These are phyloP conservation scores for Macheiramphus alcinus DNA, from an alignment of 2,113 vertebrate species.

Conservation along the genomic window DNA sequence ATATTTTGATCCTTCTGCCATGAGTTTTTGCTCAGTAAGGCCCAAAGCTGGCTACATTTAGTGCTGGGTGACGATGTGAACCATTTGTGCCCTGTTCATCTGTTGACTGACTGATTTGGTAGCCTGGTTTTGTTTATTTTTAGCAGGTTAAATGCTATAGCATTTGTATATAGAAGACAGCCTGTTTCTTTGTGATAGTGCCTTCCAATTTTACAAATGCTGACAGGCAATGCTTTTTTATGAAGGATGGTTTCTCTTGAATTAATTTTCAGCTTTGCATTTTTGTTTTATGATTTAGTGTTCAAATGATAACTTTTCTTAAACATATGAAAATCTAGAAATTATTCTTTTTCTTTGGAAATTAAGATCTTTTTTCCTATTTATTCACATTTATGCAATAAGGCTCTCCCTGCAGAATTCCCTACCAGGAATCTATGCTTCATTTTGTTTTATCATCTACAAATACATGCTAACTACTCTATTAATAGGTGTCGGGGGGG, in stretches of 20 bases:
- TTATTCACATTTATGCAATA: neutral
- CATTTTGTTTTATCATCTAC: neutral
- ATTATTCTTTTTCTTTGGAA: neutral
- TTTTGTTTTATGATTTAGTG: neutral
- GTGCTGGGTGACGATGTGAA: neutral
- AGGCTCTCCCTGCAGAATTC: neutral
- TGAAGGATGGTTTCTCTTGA: neutral
- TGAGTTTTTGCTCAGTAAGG: neutral
- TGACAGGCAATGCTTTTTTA: neutral
- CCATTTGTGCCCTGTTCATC: neutral
- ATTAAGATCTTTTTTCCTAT: neutral
- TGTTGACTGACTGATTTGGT: neutral
- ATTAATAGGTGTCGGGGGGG: neutral
- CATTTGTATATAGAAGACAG: neutral
- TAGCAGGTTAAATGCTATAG: neutral
- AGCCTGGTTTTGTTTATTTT: neutral
- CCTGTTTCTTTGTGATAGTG: neutral
- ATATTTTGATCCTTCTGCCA: accelerated
- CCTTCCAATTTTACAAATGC: neutral
- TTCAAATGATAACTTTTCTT: neutral
- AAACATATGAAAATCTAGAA: neutral
- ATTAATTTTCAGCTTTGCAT: neutral
- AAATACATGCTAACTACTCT: neutral
- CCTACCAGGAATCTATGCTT: neutral
- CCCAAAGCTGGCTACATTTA: neutral